Conservation (phyloP, 2,888 invertebrate species). For the Agrotis puta region DNA sequence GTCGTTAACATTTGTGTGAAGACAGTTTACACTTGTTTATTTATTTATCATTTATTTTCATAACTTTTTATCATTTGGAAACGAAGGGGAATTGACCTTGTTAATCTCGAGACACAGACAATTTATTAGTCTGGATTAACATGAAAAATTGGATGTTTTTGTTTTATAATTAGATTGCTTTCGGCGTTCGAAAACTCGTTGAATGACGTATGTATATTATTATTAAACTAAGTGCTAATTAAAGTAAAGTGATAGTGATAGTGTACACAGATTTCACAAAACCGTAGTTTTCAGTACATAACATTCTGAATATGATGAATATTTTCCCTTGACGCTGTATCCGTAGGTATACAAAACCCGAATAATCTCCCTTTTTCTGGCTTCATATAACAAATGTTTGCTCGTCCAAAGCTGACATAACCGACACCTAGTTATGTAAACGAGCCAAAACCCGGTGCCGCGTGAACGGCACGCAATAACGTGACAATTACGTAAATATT, state of each 20-base stretch:
- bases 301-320: background rate
- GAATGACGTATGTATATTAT: background rate
- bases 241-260: background rate
- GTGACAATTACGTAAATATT: slow-evolving; percentile 55
- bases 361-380: slow-evolving; percentile 23
- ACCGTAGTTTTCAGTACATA: background rate
- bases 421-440: slow-evolving; percentile 38
- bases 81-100: background rate
- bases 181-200: background rate
- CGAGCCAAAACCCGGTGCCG: slow-evolving; percentile 13
- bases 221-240: too few species aligned
- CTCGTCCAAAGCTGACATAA: slow-evolving; percentile 43
- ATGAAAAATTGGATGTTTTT: background rate
- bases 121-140: background rate
- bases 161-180: background rate
- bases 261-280: background rate
- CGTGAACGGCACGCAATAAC: slow-evolving; percentile 47
- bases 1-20: too few species aligned
- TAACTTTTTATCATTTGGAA: background rate
- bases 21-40: background rate
- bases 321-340: background rate
- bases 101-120: background rate
- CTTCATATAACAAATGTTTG: slow-evolving; percentile 40
- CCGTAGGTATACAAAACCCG: background rate
- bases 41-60: background rate